Evolutionary conservation across 2,888 invertebrate genomes (phyloP).

Genomic region (Dicyrtomina minuta): DNA sequence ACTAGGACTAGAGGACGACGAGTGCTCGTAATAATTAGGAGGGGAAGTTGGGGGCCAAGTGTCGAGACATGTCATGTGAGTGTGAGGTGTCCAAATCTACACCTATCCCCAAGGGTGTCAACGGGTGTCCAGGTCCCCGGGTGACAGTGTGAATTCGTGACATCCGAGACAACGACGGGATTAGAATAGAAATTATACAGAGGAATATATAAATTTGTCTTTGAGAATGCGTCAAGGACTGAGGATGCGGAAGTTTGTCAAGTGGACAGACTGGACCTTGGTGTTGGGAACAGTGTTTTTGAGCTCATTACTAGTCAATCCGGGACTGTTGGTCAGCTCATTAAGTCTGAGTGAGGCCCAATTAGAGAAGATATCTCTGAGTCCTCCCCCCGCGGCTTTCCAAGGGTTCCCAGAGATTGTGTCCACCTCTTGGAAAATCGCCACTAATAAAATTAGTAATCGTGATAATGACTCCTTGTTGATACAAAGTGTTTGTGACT

Average conservation of each 20-base stretch:
- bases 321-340: background rate
- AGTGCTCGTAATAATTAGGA: no score
- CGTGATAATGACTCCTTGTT: slow-evolving; percentile 20
- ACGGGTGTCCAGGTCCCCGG: no score
- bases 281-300: background rate
- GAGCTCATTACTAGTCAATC: no score
- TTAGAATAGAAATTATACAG: no score
- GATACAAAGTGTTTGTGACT: slow-evolving; percentile 25
- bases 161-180: no score
- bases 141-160: no score
- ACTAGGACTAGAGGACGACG: no score
- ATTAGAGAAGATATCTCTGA: slow-evolving; percentile 1
- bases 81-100: no score
- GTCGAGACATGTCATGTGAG: no score
- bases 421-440: slow-evolving; percentile 19
- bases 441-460: slow-evolving; percentile 10
- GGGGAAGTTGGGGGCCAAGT: no score
- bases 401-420: slow-evolving; percentile 23
- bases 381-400: slow-evolving; percentile 2
- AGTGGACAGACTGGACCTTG: slow-evolving; percentile 4
- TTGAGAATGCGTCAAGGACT: background rate
- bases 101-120: no score
- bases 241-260: background rate
- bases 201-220: no score
- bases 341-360: slow-evolving; percentile 16